These are phyloP conservation scores for Aphelenchoides fujianensis DNA, from an alignment of 1,140 invertebrate genomes.

Conservation along the genomic window DNA sequence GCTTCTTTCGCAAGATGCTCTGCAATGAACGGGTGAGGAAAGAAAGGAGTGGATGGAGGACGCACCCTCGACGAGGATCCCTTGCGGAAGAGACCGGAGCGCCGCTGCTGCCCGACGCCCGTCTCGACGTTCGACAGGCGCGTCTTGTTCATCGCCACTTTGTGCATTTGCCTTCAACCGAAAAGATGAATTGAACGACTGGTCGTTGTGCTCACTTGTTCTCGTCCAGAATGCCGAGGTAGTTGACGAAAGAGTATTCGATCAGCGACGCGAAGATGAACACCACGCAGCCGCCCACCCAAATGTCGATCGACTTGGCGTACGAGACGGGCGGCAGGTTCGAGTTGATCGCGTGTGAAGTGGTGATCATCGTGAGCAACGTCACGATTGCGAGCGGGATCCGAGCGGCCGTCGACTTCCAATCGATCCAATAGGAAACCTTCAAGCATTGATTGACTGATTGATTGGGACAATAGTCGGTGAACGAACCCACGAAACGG, in stretches of 20 bases:
- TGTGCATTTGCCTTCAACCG: conserved; percentile 58
- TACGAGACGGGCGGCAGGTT: conserved; percentile 92
- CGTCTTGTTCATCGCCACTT: conserved; percentile 54
- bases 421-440: too few relatives aligned
- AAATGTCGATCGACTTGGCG: conserved; percentile 91
- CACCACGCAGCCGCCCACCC: conserved; percentile 79
- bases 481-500: conserved; percentile 67
- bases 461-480: too few relatives aligned
- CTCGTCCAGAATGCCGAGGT: conserved; percentile 65
- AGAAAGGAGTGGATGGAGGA: not conserved
- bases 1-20: conserved; percentile 38
- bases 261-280: conserved; percentile 93
- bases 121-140: conserved; percentile 57
- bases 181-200: conserved; percentile 17
- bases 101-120: not conserved
- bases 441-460: too few relatives aligned
- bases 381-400: conserved; percentile 49
- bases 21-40: conserved; percentile 11
- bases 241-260: conserved; percentile 93
- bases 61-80: not conserved
- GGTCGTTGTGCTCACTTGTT: conserved; percentile 41
- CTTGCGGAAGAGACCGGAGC: conserved; percentile 17
- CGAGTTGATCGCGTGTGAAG: conserved; percentile 86
- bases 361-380: conserved; percentile 60
- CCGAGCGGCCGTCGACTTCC: conserved; percentile 61